Base-by-base conservation (phyloP, 2,797 vertebrate genomes). In the Graptemys geographica region DNA sequence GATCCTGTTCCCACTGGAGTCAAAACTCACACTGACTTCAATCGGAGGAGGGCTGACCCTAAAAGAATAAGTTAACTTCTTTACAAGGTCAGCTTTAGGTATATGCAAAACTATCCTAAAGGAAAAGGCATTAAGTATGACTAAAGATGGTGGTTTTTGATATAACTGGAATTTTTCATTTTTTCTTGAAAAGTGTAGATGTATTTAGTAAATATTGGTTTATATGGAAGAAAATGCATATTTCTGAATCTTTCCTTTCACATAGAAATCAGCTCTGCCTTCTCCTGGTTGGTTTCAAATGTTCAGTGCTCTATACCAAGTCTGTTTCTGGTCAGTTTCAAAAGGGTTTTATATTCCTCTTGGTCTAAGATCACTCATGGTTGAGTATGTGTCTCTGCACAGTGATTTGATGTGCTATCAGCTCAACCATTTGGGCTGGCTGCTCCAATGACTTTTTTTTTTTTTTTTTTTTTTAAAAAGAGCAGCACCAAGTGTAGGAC, bases 81-180 rank as follows among this genome's bases (percentile, higher is more conserved):
- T 83, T 96, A 62, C 41, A 85, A 65, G 56, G 47, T 33, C 86
- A 87, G 52, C 49, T 27, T 41, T 87, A 52, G 27, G 84, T 79
- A 79, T 11, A 82, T 76, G 81, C 79, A 88, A 62, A 89, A 28
- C 27, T 78, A 88, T 59, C 28, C 53, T 62, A 82, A 96, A 90
- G 94, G 90, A 96, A 95, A 95, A 97, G 88, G 74, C 88, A 92
- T 92, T 94, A 96, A 88, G 53, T 85, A 93, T 92, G 93, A 95
- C 53, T 88, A 95, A 94, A 96, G 78, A 27, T 1, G 9, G 85
- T 83, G 84, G 69, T 79, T 90, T 95, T 92, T 57, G 52, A 89
- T 94, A 90, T 90, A 94, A 92, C 47, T 91, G 84, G 81, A 93
- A 74, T 79, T 92, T 90, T 52, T 2, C 28, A 37, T 47, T 80